These are phyloP conservation scores for Hylaeus anthracinus DNA, from an alignment of 1,140 invertebrate genomes.

Conservation along the genomic window DNA sequence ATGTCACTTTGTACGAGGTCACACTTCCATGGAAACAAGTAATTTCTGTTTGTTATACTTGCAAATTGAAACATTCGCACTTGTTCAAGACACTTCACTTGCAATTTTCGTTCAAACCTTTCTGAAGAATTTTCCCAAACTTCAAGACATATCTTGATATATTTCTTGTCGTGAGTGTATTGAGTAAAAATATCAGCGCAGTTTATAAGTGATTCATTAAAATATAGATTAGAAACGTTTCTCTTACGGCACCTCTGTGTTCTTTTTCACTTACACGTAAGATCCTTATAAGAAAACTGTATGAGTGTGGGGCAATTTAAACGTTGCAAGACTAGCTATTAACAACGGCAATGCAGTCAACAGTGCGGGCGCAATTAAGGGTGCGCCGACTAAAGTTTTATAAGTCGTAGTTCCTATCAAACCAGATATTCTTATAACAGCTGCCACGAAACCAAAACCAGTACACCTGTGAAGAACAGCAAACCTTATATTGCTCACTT, in stretches of 20 bases:
- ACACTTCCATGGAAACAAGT: conserved; percentile 38
- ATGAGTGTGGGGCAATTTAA: conserved; percentile 75
- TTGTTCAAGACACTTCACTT: conserved; percentile 39
- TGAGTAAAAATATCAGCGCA: conserved; percentile 27
- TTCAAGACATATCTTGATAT: conserved; percentile 14
- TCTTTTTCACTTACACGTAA: conserved; percentile 8
- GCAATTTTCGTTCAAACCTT: conserved; percentile 2
- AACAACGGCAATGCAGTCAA: conserved; percentile 70
- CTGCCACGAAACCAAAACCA: conserved; percentile 74
- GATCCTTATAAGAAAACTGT: conserved; percentile 73
- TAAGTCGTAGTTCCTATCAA: conserved; percentile 73
- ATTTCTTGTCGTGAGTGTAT: conserved; percentile 18
- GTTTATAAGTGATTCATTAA: conserved; percentile 17
- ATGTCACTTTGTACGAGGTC: conserved; percentile 58
- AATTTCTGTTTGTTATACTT: conserved; percentile 25
- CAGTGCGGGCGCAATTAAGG: conserved; percentile 71
- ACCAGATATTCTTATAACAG: conserved; percentile 71
- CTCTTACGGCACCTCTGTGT: not conserved
- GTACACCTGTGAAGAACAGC: conserved; percentile 67
- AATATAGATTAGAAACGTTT: conserved; percentile 39
- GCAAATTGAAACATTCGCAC: conserved; percentile 8
- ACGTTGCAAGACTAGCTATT: conserved; percentile 72
- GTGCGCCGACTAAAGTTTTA: conserved; percentile 70
- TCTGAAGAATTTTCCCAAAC: not conserved
- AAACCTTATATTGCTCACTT: not conserved